Conservation (phyloP, 2,797 vertebrate species). For the Cetoscarus ocellatus region DNA sequence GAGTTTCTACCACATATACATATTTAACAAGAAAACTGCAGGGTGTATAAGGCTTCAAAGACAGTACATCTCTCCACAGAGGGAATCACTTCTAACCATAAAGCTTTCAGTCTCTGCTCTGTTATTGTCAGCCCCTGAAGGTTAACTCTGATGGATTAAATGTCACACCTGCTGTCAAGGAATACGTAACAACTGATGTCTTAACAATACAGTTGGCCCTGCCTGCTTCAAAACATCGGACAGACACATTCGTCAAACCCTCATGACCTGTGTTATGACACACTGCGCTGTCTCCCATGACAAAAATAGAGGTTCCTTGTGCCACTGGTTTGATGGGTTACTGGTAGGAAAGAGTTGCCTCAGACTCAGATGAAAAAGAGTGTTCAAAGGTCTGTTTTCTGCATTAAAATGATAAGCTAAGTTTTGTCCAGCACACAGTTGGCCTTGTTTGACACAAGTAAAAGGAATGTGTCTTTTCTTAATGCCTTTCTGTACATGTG, state of each 20-base stretch:
- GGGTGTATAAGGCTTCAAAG: neutral
- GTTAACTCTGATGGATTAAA: conserved; percentile 42
- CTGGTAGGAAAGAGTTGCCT: no score
- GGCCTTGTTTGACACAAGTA: neutral
- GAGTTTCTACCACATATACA: neutral
- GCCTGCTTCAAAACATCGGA: conserved; percentile 18
- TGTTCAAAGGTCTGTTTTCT: neutral
- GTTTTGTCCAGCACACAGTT: no score
- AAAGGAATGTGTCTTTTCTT: neutral
- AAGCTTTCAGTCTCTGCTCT: conserved; percentile 11
- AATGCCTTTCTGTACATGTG: conserved; percentile 1
- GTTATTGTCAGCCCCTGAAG: conserved; percentile 16
- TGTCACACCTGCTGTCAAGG: conserved; percentile 19
- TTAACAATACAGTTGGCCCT: conserved; percentile 15
- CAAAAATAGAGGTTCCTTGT: conserved; percentile 48
- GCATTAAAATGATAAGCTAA: neutral
- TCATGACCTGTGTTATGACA: conserved; percentile 64
- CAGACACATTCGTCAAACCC: conserved; percentile 34
- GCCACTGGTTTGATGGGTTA: conserved; percentile 25
- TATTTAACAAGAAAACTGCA: neutral
- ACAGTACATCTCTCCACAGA: conserved; percentile 15
- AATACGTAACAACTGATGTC: conserved; percentile 37
- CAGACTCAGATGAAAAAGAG: no score
- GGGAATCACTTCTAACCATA: conserved; percentile 2
- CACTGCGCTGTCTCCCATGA: conserved; percentile 42